These are phyloP conservation scores for Dermolepida albohirtum DNA, from an alignment of 2,888 invertebrate genomes.

Conservation along the genomic window DNA sequence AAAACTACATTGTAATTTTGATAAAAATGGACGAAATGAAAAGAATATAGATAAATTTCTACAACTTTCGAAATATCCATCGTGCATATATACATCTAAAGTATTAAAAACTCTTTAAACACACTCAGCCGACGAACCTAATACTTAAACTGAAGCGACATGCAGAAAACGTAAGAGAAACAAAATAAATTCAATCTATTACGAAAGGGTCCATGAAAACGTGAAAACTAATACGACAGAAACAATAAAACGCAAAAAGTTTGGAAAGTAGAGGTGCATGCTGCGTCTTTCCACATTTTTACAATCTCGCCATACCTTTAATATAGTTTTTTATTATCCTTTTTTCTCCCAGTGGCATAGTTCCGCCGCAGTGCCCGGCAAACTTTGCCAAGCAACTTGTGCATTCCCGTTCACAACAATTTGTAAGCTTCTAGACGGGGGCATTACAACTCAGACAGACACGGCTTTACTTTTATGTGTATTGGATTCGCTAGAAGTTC, in stretches of 20 bases:
- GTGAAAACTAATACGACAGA: slow-evolving; percentile 22
- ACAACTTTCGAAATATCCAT: too few species aligned
- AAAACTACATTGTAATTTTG: too few species aligned
- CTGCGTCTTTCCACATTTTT: slow-evolving; percentile 11
- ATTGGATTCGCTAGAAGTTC: slow-evolving; percentile 29
- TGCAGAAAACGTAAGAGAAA: too few species aligned
- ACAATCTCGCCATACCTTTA: slow-evolving; percentile 28
- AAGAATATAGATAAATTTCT: too few species aligned
- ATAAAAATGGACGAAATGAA: too few species aligned
- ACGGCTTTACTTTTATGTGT: slow-evolving; percentile 34
- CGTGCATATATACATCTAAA: too few species aligned
- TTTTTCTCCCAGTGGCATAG: slow-evolving; percentile 34
- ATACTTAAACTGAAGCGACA: too few species aligned
- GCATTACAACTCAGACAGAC: slow-evolving; percentile 21
- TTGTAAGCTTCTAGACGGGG: slow-evolving; percentile 29
- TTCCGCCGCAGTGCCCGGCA: slow-evolving; percentile 25
- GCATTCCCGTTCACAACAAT: slow-evolving; percentile 31
- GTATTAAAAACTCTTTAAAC: too few species aligned
- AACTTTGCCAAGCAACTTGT: slow-evolving; percentile 28
- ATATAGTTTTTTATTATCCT: slow-evolving; percentile 32
- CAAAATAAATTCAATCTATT: too few species aligned
- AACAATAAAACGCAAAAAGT: slow-evolving; percentile 12
- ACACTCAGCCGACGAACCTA: too few species aligned
- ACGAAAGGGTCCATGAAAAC: too few species aligned
- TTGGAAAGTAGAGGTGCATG: slow-evolving; percentile 11